Conservation (phyloP, 2,888 invertebrate genomes). For the Dioctria linearis region DNA sequence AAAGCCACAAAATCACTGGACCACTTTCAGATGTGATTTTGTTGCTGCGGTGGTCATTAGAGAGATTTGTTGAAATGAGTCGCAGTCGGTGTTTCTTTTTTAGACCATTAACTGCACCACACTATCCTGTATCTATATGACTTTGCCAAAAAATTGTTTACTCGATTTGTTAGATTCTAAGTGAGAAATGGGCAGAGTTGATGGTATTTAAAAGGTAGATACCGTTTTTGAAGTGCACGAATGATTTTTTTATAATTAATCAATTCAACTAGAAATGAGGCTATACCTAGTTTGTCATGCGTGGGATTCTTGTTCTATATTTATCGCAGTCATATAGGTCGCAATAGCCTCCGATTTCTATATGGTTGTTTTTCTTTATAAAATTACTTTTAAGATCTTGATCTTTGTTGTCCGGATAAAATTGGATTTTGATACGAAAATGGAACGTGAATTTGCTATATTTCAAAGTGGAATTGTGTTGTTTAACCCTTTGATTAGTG, state of each 20-base stretch:
- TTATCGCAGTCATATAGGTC: no score
- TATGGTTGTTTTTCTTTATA: no score
- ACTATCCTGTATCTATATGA: neutral
- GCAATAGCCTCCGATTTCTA: no score
- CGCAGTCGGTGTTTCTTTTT: neutral
- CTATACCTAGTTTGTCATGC: no score
- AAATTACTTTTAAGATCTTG: no score
- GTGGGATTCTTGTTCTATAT: no score
- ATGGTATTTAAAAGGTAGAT: neutral
- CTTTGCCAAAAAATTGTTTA: conserved; percentile 25
- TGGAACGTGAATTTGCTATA: no score
- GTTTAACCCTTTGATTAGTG: no score
- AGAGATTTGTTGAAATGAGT: neutral
- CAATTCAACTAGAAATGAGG: conserved; percentile 71
- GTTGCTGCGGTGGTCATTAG: neutral
- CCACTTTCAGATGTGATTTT: conserved; percentile 12
- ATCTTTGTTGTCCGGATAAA: no score
- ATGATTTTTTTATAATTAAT: no score
- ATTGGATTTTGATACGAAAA: no score
- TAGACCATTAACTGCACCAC: neutral
- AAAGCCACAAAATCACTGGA: conserved; percentile 43
- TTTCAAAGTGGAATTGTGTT: no score
- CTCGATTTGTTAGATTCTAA: conserved; percentile 24
- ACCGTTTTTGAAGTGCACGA: conserved; percentile 63
- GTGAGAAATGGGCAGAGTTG: conserved; percentile 17